These are phyloP conservation scores for Cyclophora punctaria DNA, from an alignment of 2,888 invertebrate genomes.

Conservation along the genomic window DNA sequence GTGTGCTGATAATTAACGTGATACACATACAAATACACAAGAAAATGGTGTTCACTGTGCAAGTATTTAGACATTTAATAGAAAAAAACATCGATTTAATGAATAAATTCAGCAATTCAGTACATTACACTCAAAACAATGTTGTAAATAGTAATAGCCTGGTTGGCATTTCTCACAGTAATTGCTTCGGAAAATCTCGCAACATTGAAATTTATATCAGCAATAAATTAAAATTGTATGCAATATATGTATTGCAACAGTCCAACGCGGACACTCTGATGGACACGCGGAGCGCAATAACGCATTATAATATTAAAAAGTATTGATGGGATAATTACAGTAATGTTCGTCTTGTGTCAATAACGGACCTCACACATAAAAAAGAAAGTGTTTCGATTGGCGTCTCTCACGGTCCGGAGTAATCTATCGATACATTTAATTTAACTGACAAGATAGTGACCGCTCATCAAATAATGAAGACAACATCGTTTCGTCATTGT, in stretches of 20 bases:
- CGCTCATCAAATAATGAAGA: conserved; percentile 75
- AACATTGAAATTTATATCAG: conserved; percentile 22
- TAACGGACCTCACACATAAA: conserved; percentile 59
- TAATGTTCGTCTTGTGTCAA: conserved; percentile 47
- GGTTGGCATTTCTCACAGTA: conserved; percentile 21
- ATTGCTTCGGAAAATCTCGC: conserved; percentile 25
- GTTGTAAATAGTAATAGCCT: conserved; percentile 2
- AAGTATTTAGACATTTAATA: too few species aligned
- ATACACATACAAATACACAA: too few species aligned
- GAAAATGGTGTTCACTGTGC: too few species aligned
- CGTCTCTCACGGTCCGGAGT: conserved; percentile 69
- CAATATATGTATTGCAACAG: too few species aligned
- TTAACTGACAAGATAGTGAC: conserved; percentile 74
- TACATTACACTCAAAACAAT: too few species aligned
- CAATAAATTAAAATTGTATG: conserved; percentile 15
- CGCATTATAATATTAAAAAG: conserved; percentile 25
- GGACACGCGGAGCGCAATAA: conserved; percentile 23
- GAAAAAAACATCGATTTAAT: too few species aligned
- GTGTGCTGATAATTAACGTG: too few species aligned
- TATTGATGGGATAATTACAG: conserved; percentile 50
- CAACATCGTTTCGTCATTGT: conserved; percentile 76
- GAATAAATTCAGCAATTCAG: too few species aligned
- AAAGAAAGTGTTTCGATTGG: conserved; percentile 59
- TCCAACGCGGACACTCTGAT: background rate
- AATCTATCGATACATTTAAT: conserved; percentile 75